Evolutionary conservation across 1,140 invertebrate species (phyloP).

Genomic region (Megalopta genalis): DNA sequence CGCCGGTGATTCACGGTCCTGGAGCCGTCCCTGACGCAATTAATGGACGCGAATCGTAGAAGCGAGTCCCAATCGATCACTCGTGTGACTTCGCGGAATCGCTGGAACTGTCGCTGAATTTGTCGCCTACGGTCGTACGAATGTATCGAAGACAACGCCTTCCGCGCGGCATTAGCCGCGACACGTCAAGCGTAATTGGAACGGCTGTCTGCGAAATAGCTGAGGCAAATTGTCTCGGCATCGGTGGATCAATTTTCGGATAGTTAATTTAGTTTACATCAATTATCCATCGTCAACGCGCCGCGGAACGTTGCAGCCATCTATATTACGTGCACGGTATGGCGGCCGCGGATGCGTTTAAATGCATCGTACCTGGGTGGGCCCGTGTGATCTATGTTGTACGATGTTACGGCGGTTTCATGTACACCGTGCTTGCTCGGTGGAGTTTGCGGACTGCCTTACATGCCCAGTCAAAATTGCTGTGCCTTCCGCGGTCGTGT

Average conservation of each 20-base stretch:
- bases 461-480: not conserved
- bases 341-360: not conserved
- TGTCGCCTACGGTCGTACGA: too few relatives aligned
- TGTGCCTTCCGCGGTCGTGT: not conserved
- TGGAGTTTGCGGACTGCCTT: not conserved
- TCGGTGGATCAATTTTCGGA: conserved; percentile 5
- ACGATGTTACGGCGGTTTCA: not conserved
- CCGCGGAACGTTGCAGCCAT: not conserved
- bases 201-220: not conserved
- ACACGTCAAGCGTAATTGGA: conserved; percentile 22
- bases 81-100: not conserved
- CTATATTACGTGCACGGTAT: not conserved
- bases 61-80: not conserved
- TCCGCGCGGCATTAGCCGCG: not conserved
- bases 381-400: not conserved
- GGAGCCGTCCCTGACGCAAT: not conserved
- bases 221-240: not conserved
- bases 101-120: not conserved
- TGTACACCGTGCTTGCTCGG: not conserved
- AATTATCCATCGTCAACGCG: conserved; percentile 2
- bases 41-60: not conserved
- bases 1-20: not conserved
- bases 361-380: not conserved
- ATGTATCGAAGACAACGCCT: not conserved
- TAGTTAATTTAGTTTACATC: conserved; percentile 31